Evolutionary conservation across 1,140 invertebrate species (phyloP), one percentile per base, ranked within the genome.

Genomic region (Caenorhabditis remanei): DNA sequence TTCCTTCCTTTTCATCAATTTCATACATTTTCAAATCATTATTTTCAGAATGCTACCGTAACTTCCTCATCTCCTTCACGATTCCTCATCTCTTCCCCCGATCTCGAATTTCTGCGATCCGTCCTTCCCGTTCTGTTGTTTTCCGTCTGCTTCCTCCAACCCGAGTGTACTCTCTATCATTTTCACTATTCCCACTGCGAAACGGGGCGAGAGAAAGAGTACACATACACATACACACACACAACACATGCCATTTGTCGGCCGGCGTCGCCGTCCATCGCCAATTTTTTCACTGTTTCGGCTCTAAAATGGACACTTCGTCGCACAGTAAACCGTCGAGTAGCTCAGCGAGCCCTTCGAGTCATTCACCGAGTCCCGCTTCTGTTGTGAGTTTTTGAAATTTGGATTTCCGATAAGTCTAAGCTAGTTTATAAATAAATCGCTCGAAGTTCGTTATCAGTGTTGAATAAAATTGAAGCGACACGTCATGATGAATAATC

Each of bases 141-240:
- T 43, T n/a, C 19, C 21, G 65, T 71, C 65, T 71, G 65, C 41
- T 7, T 9, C 19, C 41, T 71, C 65, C 19, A 43, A 40, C 5
- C 21, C 65, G 0, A 0, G 65, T 43, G 14, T 16, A 71, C 65
- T 71, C 65, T 71, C 11, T 71, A 14, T 71, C 65, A 6, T 19
- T 50, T 79, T 46, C n/a, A 11, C 61, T 13, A 11, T 58, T 58
- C 56, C 56, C 67, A 71, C 67, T 71, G 67, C 63, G 24, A 65
- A 65, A 65, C 24, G 24, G 63, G 16, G 67, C 40, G 67, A 71
- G 67, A 71, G 67, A 71, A 71, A 71, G n/a, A n/a, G n/a, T 41
- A 67, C 32, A 32, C 32, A 32, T 67, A 67, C 50, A 53, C 50
- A 11, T n/a, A 71, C 14, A 48, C 43, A 48, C 43, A 71, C 16